Percentiles rank a stretch among this genome's conserved stretches.
phyloP scores from a whole-genome alignment of 2,797 vertebrate genomes.

The Helostoma temminkii region DNA sequence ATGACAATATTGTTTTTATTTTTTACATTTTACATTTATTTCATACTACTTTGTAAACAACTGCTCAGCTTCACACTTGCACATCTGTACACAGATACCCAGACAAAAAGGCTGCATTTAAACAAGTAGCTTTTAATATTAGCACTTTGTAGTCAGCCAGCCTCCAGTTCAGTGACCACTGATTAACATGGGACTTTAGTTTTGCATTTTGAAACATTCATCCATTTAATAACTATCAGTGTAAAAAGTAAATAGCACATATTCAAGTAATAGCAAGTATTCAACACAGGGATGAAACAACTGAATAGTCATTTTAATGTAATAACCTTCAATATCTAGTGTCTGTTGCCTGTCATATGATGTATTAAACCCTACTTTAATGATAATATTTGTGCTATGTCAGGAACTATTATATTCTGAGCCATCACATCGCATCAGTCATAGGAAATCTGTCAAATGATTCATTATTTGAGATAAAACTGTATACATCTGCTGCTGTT shows the following conservation, averaged over 20 bases:
- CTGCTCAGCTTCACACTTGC: neutral
- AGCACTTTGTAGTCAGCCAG: constrained; percentile 7
- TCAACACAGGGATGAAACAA: neutral
- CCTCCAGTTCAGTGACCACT: neutral
- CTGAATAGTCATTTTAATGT: neutral
- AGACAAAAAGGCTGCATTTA: too few species aligned
- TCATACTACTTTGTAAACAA: constrained; percentile 1
- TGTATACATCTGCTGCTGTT: neutral
- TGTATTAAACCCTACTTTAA: neutral
- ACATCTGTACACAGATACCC: too few species aligned
- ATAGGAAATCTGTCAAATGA: constrained; percentile 11
- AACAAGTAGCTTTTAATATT: constrained; percentile 43
- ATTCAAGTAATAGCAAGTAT: too few species aligned
- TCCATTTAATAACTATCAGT: neutral
- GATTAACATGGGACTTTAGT: neutral
- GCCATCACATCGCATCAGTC: constrained; percentile 6
- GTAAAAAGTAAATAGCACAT: constrained; percentile 1
- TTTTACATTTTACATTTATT: constrained; percentile 1
- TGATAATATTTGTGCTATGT: neutral
- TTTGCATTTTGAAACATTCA: neutral
- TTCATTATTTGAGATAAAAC: neutral
- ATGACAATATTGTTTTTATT: constrained; percentile 2
- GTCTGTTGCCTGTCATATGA: too few species aligned
- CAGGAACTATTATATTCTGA: neutral
- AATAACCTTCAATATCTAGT: too few species aligned